These are phyloP conservation scores for Stramonita haemastoma DNA, from an alignment of 2,888 invertebrate species.

Conservation along the genomic window DNA sequence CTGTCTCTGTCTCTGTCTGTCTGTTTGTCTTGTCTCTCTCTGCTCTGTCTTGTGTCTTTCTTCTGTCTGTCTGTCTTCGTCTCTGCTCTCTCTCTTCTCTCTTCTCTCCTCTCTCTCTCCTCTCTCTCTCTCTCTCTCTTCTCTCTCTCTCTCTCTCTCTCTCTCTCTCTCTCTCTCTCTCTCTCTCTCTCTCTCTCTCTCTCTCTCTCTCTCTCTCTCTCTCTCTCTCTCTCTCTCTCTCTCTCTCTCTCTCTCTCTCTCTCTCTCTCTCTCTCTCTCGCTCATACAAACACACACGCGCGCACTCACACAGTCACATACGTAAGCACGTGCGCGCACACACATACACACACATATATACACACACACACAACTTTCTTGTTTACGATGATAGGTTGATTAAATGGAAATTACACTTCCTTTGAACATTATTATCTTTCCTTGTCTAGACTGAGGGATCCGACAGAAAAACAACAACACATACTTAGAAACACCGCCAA, in stretches of 20 bases:
- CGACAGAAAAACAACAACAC: too few species aligned
- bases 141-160: neutral
- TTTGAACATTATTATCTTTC: too few species aligned
- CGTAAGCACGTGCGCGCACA: too few species aligned
- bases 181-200: neutral
- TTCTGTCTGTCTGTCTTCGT: neutral
- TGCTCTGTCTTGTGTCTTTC: neutral
- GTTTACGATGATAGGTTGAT: too few species aligned
- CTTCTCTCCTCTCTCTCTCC: neutral
- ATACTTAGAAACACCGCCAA: too few species aligned
- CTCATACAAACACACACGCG: neutral
- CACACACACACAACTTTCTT: too few species aligned
- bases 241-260: conserved; percentile 21
- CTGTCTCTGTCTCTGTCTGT: neutral
- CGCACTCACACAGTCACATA: too few species aligned
- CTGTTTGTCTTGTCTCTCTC: neutral
- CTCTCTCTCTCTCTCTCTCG: conserved; percentile 37
- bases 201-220: neutral
- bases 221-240: neutral
- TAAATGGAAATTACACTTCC: too few species aligned
- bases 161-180: neutral
- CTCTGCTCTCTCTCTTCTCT: neutral
- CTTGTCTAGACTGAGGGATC: too few species aligned
- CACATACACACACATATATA: too few species aligned
- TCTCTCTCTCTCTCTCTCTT: too few species aligned